Evolutionary conservation across 35 echinoderm and acorn worm genomes (phyloP).

Genomic region (Lytechinus variegatus): DNA sequence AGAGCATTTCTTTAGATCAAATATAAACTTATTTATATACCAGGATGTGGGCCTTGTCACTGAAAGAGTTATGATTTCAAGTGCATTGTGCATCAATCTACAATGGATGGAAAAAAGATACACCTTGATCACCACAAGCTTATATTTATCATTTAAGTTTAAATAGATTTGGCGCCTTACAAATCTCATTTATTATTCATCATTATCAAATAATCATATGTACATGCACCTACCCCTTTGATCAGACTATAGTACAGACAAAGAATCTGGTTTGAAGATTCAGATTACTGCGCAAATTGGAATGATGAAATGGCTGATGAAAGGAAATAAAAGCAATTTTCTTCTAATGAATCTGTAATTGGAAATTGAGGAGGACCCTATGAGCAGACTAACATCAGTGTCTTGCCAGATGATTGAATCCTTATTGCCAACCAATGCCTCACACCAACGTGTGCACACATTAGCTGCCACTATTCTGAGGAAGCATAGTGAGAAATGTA

Average conservation of each 20-base stretch:
- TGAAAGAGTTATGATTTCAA: too few relatives aligned
- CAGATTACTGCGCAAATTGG: not conserved
- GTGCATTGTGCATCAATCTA: too few relatives aligned
- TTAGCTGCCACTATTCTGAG: not conserved
- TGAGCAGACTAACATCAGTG: not conserved
- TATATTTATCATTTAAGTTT: too few relatives aligned
- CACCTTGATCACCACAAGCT: too few relatives aligned
- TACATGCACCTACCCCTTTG: not conserved
- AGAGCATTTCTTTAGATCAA: too few relatives aligned
- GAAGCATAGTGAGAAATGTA: not conserved
- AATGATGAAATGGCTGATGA: conserved; percentile 2
- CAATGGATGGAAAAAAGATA: too few relatives aligned
- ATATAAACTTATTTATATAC: too few relatives aligned
- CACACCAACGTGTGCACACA: not conserved
- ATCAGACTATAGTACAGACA: not conserved
- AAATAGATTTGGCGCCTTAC: too few relatives aligned
- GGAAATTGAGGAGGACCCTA: conserved; percentile 17
- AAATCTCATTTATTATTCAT: too few relatives aligned
- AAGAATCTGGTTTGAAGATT: not conserved
- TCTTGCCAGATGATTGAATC: not conserved
- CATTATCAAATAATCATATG: too few relatives aligned
- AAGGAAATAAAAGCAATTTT: conserved; percentile 39
- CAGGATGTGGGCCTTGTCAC: too few relatives aligned
- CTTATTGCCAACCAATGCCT: not conserved
- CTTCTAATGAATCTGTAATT: conserved; percentile 43